Base-by-base conservation (phyloP, 2,888 invertebrate species). In the Boloria selene region DNA sequence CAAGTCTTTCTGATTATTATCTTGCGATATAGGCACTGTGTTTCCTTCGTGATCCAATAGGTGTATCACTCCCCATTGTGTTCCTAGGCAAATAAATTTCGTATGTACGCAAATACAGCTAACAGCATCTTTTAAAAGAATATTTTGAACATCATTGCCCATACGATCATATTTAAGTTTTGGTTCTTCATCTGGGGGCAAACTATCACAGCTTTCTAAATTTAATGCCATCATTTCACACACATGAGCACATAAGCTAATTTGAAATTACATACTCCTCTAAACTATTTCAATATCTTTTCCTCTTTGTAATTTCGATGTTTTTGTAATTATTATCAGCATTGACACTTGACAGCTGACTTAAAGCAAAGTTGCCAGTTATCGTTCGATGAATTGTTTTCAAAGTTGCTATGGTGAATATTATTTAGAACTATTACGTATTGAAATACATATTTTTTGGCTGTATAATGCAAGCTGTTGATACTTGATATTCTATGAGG, bases 51-150 rank as follows among this genome's bases (percentile, higher is more conserved):
- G 98, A 84, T 99, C 98, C 64, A 99, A 85, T 65, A 99, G 91
- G 81, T 98, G 96, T 65, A 99, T 95, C 70, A 95, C 94, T 3
- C 99, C 99, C 95, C 96, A 97, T 81, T 97, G 96, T 14, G 98
- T 98, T 31, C 98, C 99, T 70, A 99, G 90, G 77, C 98, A 98
- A 61, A 98, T 94, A 87, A 98, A 98, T 96, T 98, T 98, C 10
- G 97, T 95, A 88, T 98, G 98, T 52, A 98, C 97, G 70, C 97
- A 97, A 78, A 98, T 96, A 83, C 98, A 98, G 82, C 97, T 98
- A 65, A 94, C 93, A 60, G 97, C 97, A 74, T 96, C 96, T 79
- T 96, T 96, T 79, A 95, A 93, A 44, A 99, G 90, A 76, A 98
- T 98, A 77, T 94, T 94, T 79, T 95, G 94, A 51, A 98, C 90